Percentiles rank a stretch among this genome's conserved stretches.
Conservation (phyloP, 2,113 vertebrate genomes). For the Eulacestoma nigropectus region DNA sequence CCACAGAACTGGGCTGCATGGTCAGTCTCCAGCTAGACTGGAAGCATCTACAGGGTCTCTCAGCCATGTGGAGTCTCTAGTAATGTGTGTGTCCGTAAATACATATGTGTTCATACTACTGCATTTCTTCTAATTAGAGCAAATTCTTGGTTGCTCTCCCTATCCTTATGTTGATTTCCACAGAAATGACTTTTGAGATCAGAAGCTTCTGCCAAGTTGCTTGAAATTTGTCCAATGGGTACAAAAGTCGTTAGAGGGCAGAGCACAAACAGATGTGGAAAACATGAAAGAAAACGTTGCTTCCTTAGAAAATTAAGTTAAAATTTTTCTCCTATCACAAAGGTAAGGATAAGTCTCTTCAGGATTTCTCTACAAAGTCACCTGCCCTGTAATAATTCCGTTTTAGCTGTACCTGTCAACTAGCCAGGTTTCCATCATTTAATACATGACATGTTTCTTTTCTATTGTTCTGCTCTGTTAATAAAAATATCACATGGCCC, state of each 20-base stretch:
- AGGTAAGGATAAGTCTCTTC: neutral
- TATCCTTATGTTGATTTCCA: neutral
- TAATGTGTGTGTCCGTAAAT: neutral
- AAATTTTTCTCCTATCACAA: neutral
- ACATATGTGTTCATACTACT: neutral
- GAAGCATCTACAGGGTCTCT: neutral
- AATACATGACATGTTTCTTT: neutral
- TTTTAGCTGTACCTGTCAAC: neutral
- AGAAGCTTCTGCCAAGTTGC: neutral
- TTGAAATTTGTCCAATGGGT: neutral
- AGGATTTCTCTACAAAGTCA: neutral
- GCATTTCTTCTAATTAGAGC: neutral
- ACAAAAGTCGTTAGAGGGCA: neutral
- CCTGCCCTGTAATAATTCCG: neutral
- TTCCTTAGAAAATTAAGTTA: neutral
- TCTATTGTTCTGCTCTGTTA: neutral
- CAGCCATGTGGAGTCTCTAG: neutral
- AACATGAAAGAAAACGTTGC: neutral
- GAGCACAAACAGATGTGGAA: neutral
- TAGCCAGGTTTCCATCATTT: neutral
- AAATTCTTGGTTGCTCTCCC: neutral
- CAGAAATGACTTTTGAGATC: neutral
- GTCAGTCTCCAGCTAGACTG: neutral
- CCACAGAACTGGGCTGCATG: neutral
- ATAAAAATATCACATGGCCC: neutral